Percentiles rank a stretch among this genome's conserved stretches.
Evolutionary conservation across 1,140 invertebrate genomes (phyloP).

Genomic region (Drosophila oshimai): DNA sequence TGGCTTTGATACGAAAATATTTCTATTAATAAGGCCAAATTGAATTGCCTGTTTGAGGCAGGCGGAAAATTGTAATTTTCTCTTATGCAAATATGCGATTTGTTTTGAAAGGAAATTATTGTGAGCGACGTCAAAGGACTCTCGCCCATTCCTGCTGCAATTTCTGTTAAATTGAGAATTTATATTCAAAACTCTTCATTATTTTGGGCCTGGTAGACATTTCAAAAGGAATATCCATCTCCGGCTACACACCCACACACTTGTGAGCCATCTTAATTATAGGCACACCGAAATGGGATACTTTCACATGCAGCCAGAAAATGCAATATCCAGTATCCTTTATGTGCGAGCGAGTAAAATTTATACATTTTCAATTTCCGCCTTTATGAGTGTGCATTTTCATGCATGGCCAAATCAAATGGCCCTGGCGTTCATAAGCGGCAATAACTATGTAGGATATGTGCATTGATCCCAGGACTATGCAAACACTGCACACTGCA

Average conservation of each 20-base stretch:
- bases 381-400: slow-evolving; percentile 68
- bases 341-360: slow-evolving; percentile 44
- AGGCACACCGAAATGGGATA: slow-evolving; percentile 8
- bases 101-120: slow-evolving; percentile 14
- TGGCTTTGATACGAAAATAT: neutral
- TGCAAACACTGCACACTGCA: slow-evolving; percentile 22
- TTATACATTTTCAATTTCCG: slow-evolving; percentile 79
- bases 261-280: slow-evolving; percentile 45
- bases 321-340: slow-evolving; percentile 48
- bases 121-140: slow-evolving; percentile 24
- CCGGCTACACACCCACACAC: neutral
- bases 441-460: slow-evolving; percentile 49
- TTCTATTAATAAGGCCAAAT: slow-evolving; percentile 6
- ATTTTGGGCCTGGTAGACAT: slow-evolving; percentile 1
- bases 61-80: slow-evolving; percentile 30
- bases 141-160: neutral
- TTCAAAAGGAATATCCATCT: slow-evolving; percentile 8
- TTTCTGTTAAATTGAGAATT: slow-evolving; percentile 22
- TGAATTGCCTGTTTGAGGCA: neutral
- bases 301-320: slow-evolving; percentile 30
- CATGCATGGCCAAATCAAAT: slow-evolving; percentile 71
- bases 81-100: slow-evolving; percentile 14
- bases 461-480: slow-evolving; percentile 1
- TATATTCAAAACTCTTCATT: slow-evolving; percentile 7
- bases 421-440: slow-evolving; percentile 53